Conservation (phyloP, 2,797 vertebrate species). For the Clarias pachynema region DNA sequence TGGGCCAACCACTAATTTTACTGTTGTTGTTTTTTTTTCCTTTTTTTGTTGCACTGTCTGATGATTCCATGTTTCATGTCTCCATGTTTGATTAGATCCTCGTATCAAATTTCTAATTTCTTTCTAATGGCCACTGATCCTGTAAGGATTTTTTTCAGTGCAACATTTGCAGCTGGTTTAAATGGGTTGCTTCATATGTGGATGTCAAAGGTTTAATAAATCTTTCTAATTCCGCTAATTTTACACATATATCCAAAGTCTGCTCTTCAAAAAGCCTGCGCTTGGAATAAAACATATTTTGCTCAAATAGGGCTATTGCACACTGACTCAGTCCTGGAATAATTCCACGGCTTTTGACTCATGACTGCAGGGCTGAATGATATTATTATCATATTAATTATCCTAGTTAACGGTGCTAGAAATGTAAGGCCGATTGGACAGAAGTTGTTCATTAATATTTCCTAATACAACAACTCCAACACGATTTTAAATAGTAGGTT, state of each 20-base stretch:
- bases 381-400: not conserved
- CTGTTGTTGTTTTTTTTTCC: not conserved
- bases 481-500: not conserved
- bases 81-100: not conserved
- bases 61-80: not conserved
- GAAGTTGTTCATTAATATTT: conserved; percentile 1
- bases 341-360: not conserved
- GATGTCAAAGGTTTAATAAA: not conserved
- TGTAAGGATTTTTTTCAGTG: not conserved
- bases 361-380: not conserved
- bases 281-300: not conserved
- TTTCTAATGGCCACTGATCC: not conserved
- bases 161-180: conserved; percentile 5
- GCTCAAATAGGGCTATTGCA: not conserved
- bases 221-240: no score
- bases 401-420: not conserved
- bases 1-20: not conserved
- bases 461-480: not conserved
- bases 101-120: not conserved
- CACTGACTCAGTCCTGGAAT: not conserved
- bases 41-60: no score
- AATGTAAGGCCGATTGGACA: not conserved
- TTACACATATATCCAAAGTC: not conserved
- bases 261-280: not conserved
- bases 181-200: not conserved